Base-by-base conservation (phyloP, 2,888 invertebrate species). In the Loripinus fragilis region DNA sequence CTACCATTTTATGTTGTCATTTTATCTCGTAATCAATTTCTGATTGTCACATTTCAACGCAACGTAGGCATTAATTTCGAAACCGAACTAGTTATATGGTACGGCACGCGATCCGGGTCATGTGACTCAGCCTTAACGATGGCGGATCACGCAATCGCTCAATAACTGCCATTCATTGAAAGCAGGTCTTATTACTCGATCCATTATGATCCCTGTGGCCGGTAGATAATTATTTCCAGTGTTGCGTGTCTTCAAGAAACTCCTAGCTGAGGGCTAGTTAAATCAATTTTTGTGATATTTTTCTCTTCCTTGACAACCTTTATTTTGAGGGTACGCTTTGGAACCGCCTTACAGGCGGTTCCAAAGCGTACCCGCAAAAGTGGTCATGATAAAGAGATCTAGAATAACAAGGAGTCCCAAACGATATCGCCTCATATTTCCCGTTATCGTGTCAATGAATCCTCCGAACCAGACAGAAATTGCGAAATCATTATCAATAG, bases 41-140 rank as follows among this genome's bases (percentile, higher is more conserved):
- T 69, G 50, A 76, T 80, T 80, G 78, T 80, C 83, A 83, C 83
- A 78, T 76, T 74, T 79, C 76, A 72, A 70, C 81, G 71, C 72
- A 71, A 83, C 80, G 78, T 80, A 79, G 69, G 83, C 80, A 81
- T 83, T 83, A 76, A 81, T 81, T 81, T 81, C 83, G 30, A 60
- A 60, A 33, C 60, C 60, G 23, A 60, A 60, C 60, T 60, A 60
- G 73, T 80, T 80, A 83, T 83, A 72, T 73, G 71, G 76, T 78
- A 74, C 60, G 41, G 67, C 83, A 83, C 83, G 83, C 83, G 69
- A 83, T 67, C 65, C 60, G 42, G 67, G 83, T 83, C 83, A 83
- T 78, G 78, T 78, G 80, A 83, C 83, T 76, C 83, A 76, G 64
- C 83, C 73, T 80, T 83, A 78, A 83, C 76, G 80, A 67, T 48